Evolutionary conservation across 2,888 invertebrate species (phyloP).

Genomic region (Morpho achilles): DNA sequence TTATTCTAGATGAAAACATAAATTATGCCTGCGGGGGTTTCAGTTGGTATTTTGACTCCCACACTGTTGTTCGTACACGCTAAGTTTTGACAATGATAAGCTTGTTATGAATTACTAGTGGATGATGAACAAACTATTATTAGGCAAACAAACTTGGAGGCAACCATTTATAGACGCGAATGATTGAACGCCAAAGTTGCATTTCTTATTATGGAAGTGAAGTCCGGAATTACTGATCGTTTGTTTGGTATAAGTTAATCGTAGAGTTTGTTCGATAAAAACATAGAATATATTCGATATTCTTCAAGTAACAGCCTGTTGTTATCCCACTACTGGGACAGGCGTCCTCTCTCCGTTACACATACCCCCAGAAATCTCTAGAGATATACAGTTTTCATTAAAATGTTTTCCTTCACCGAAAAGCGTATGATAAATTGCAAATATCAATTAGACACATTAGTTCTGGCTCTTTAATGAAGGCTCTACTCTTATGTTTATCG

Average conservation of each 20-base stretch:
- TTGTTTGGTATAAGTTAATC: not conserved
- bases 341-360: too few relatives aligned
- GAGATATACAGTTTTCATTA: too few relatives aligned
- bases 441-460: too few relatives aligned
- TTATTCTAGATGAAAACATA: conserved; percentile 27
- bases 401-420: too few relatives aligned
- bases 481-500: too few relatives aligned
- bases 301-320: too few relatives aligned
- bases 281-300: too few relatives aligned
- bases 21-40: conserved; percentile 28
- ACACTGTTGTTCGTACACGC: conserved; percentile 26
- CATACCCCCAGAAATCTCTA: too few relatives aligned
- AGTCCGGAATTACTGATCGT: not conserved
- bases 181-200: not conserved
- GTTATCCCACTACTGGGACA: too few relatives aligned
- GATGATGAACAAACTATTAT: conserved; percentile 20
- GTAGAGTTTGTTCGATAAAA: too few relatives aligned
- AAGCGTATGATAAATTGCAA: too few relatives aligned
- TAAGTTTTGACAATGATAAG: conserved; percentile 31
- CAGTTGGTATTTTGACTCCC: conserved; percentile 23
- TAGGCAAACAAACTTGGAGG: conserved; percentile 5
- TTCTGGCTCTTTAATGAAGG: too few relatives aligned
- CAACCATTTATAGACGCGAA: conserved; percentile 2
- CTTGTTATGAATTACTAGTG: conserved; percentile 26
- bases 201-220: conserved; percentile 5